Evolutionary conservation across 2,797 vertebrate species (phyloP), one percentile per base, ranked within the genome.

Genomic region (Denticeps clupeoides): DNA sequence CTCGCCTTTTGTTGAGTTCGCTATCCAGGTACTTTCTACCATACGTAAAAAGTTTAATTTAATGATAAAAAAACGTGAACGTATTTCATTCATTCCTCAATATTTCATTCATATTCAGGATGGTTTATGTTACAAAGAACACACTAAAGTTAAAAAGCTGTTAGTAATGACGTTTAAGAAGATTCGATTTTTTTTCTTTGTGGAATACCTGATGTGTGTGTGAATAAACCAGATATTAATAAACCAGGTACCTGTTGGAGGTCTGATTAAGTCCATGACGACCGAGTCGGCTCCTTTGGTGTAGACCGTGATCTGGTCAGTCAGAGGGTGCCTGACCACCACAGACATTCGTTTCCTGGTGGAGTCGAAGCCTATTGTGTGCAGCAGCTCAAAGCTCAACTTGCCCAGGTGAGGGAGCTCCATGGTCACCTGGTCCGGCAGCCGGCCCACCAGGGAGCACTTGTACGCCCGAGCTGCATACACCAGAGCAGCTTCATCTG

Each of bases 231-330:
- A n/a, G n/a, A n/a, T n/a, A n/a, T n/a, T n/a, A n/a, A 2, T 21
- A 23, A 24, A n/a, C n/a, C n/a, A n/a, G n/a, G n/a, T n/a, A 97
- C 94, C 92, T 87, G 89, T 71, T 57, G 85, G 75, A 7, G 82
- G 86, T 42, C 75, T 82, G 70, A 97, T 84, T 57, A 98, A 87
- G 60, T 95, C 92, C 90, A 99, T 91, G 69, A 99, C 79, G 62
- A 76, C 89, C 0, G 91, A 94, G 80, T 99, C 95, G 0, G 95
- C 94, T 52, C 95, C 95, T 79, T 99, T 99, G 51, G 92, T 94
- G 77, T 97, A 99, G 56, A 99, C 90, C 0, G 81, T 87, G 76
- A 97, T 89, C 73, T 97, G 88, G 27, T 90, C 85, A 0, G 91
- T 97, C 49, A 99, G 83, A 0, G 94, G 92, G 69, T 99, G 89